Conservation (phyloP, 2,888 invertebrate genomes). For the Dryomyza anilis region DNA sequence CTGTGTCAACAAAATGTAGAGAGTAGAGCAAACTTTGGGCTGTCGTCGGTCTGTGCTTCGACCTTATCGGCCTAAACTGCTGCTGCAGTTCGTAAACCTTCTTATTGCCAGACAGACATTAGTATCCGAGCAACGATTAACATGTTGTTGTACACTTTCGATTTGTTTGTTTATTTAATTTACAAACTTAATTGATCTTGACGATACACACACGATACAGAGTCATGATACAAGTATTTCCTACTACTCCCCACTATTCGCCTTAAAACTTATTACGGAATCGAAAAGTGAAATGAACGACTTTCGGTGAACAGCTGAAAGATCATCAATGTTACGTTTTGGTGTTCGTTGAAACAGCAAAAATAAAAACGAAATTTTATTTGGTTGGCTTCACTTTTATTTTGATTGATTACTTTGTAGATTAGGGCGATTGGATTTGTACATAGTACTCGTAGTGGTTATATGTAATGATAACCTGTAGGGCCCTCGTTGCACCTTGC, state of each 20-base stretch:
- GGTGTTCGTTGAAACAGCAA: background rate
- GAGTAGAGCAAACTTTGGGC: background rate
- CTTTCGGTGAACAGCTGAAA: background rate
- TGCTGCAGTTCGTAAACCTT: background rate
- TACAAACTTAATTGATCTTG: conserved; percentile 17
- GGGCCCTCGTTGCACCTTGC: background rate
- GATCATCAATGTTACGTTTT: background rate
- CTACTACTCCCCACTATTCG: background rate
- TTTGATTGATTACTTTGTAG: conserved; percentile 13
- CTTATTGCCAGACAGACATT: background rate
- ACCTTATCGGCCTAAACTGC: background rate
- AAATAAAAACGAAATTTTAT: background rate
- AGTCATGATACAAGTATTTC: background rate
- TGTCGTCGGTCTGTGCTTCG: background rate
- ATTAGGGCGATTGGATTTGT: too few species aligned
- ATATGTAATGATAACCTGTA: background rate
- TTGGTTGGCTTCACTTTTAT: conserved; percentile 2
- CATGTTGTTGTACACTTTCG: background rate
- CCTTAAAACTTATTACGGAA: background rate
- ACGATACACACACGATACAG: background rate
- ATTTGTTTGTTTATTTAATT: conserved; percentile 12
- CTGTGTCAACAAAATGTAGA: conserved; percentile 23
- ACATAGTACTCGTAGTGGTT: too few species aligned
- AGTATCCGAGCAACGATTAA: background rate
- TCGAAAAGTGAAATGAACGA: background rate